Base-by-base conservation (phyloP, 1,140 invertebrate species). In the Chironomus striatipennis region DNA sequence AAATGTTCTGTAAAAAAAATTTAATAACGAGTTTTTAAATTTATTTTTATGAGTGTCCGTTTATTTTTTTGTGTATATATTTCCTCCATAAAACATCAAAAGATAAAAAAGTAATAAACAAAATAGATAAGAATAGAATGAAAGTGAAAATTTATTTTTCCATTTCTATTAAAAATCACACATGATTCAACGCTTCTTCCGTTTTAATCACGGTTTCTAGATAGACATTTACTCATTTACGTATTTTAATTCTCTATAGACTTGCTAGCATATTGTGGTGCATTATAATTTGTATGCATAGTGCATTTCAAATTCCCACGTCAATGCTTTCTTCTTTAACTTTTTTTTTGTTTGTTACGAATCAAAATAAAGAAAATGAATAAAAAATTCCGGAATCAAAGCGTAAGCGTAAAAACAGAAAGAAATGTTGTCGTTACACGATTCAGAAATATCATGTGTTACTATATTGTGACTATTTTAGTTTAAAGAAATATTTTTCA, bases 231-330 rank as follows among this genome's bases (percentile, higher is more conserved):
- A 10, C 24, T 34, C 24, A 57, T 15, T n/a, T 57, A 57, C 47
- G 47, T 57, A 57, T n/a, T 57, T 57, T 57, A 5, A 12, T 57
- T 34, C 24, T 34, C 24, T 34, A 34, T 5, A 34, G 24, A 34
- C 24, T 34, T 34, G 24, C 24, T 15, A n/a, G n/a, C n/a, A n/a
- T n/a, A n/a, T n/a, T n/a, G n/a, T 57, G 12, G 15, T 57, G 47
- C 47, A 57, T 57, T 57, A 57, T 2, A 57, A 57, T 57, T 57
- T 57, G n/a, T 57, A 57, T 57, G 47, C 47, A 57, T 10, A 15
- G 47, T 15, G 47, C 47, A 57, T 57, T 57, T 57, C 47, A 57
- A 57, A 57, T 57, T 57, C 47, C 47, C 47, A 57, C 47, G 47
- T 57, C 47, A n/a, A 57, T 15, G 47, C n/a, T 57, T 57, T 57